Percentiles rank a stretch among this genome's conserved stretches.
These are phyloP conservation scores for Sphyrna mokarran DNA, from an alignment of 2,113 vertebrate genomes.

Conservation along the genomic window DNA sequence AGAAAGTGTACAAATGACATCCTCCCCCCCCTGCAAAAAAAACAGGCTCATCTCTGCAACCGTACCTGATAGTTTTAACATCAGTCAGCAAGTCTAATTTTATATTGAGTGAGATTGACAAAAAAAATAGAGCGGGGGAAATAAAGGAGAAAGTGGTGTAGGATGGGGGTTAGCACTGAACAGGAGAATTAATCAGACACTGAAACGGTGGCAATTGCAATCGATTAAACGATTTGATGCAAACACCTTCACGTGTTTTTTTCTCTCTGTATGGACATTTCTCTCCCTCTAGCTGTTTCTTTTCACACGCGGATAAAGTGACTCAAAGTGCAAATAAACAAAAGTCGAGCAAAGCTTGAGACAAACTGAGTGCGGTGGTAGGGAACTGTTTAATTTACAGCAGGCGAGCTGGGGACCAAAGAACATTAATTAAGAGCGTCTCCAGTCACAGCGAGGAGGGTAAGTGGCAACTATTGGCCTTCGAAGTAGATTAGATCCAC, in stretches of 20 bases:
- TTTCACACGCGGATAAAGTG: not conserved
- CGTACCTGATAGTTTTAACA: not conserved
- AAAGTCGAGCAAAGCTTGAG: not conserved
- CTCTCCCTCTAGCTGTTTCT: not conserved
- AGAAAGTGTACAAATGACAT: not conserved
- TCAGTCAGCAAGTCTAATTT: not conserved
- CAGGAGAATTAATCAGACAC: not conserved
- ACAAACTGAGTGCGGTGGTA: constrained; percentile 40
- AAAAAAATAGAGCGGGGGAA: not conserved
- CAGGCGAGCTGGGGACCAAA: constrained; percentile 39
- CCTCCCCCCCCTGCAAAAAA: too few relatives aligned
- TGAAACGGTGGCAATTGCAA: not conserved
- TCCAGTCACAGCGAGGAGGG: constrained; percentile 31
- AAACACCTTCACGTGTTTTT: not conserved
- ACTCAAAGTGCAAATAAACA: not conserved
- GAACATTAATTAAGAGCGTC: constrained; percentile 40
- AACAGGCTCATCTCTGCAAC: not conserved
- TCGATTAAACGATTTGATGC: not conserved
- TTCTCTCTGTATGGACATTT: too few relatives aligned
- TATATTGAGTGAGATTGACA: constrained; percentile 17
- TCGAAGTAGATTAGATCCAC: constrained; percentile 38
- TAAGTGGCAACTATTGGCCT: not conserved
- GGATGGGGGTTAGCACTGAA: not conserved
- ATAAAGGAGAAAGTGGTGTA: not conserved
- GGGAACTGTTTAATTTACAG: constrained; percentile 36